Base-by-base conservation (phyloP, 2,113 vertebrate genomes). In the Epinephelus fuscoguttatus region DNA sequence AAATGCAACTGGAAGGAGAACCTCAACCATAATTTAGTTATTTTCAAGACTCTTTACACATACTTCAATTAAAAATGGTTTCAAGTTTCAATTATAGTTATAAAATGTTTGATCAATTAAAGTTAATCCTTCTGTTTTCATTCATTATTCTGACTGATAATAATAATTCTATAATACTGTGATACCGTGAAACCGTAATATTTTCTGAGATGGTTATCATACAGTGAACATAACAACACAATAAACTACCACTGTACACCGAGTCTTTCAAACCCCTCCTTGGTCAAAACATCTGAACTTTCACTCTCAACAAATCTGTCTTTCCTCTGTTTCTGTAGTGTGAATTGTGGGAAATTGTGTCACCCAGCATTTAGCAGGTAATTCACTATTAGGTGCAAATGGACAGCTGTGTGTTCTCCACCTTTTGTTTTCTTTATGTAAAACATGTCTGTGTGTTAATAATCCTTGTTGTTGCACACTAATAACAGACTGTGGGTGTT, bases 291-390 rank as follows among this genome's bases (percentile, higher is more conserved):
- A 40, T 53, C 25, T 37, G 2, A 50, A 23, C 23, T 25, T 25
- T 42, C 11, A n/a, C 59, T 69, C 50, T 82, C 17, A 85, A 77
- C 66, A 57, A 2, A 62, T 68, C 9, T 88, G 25, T 84, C 66
- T 91, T 85, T 84, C 25, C 45, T 89, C 70, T 91, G 78, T 87
- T 85, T 37, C 89, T 91, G 69, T 92, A 92, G 93, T 74, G 71
- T 93, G 73, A 93, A 94, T 85, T 93, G 81, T 91, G 91, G 92
- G 63, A 92, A 91, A 84, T 84, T 93, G 72, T 87, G 84, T 91
- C 85, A 84, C 68, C 88, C 88, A 79, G 61, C 89, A 0, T 88
- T 91, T 84, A 74, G 67, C 88, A 93, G 90, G 93, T 94, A 92
- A 92, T 81, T 4, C 21, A 56, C 37, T 70, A 0, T n/a, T 8